phyloP scores from a whole-genome alignment of 2,888 invertebrate species.

The Yponomeuta sedellus region DNA sequence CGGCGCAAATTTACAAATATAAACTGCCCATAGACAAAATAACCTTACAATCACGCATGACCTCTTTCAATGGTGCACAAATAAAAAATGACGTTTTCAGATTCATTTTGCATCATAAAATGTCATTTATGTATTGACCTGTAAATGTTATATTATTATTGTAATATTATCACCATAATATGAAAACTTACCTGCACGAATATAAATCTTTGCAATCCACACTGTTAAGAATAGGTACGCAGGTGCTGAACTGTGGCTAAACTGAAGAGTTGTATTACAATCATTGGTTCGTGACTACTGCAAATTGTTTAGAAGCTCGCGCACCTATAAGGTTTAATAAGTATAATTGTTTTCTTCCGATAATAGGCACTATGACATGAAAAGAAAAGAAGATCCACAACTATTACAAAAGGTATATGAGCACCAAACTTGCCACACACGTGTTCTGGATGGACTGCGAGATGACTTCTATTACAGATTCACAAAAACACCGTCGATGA shows the following conservation, averaged over 20 bases:
- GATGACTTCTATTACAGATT: constrained; percentile 35
- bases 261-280: not conserved
- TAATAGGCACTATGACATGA: not conserved
- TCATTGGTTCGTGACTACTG: not conserved
- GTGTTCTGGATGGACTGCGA: constrained; percentile 46
- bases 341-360: not conserved
- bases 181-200: not conserved
- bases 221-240: not conserved
- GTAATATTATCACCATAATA: not conserved
- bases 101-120: too few species aligned
- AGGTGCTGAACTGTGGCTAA: not conserved
- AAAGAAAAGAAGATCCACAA: not conserved
- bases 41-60: too few species aligned
- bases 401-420: constrained; percentile 27
- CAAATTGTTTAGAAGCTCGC: too few species aligned
- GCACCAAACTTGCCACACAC: constrained; percentile 38
- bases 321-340: not conserved
- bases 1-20: too few species aligned
- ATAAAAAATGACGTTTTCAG: too few species aligned
- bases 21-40: too few species aligned
- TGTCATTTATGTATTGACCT: not conserved
- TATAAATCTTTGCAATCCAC: not conserved
- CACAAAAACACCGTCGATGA: not conserved
- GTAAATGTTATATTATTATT: not conserved
- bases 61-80: too few species aligned